Base-by-base conservation (phyloP, 2,888 invertebrate species). In the Pilophorus perplexus region DNA sequence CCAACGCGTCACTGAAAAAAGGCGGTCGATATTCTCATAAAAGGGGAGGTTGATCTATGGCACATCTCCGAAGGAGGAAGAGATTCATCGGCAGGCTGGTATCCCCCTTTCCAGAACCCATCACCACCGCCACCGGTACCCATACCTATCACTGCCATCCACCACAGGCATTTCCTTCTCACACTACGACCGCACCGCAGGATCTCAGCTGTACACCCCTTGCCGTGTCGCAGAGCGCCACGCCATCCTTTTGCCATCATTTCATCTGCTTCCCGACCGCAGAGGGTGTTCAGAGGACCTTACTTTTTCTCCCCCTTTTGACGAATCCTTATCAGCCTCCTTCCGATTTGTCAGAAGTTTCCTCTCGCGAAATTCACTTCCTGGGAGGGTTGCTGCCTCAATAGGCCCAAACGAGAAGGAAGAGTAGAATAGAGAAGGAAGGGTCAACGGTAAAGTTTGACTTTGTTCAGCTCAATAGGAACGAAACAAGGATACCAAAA, bases 1-100 rank as follows among this genome's bases (percentile, higher is more conserved):
- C 52, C 18, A 28, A 28, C 28, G 27, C 28, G 52, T 52, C 52
- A 23, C 2, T 20, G 50, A 27, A 16, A 50, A 28, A 28, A 52
- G 52, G 28, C 33, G 55, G 55, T 55, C 55, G 55, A 55, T 55
- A 55, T 55, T 33, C 55, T 37, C 23, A 37, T 55, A 55, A 55
- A 55, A 55, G 38, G 38, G 55, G 12, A 37, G 55, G 38, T 55
- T 55, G 55, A 55, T 55, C 55, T 55, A 55, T 55, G 55, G 55
- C 55, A 55, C 55, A 55, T 55, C 22, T 12, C 55, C 55, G 37
- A 5, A 14, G 16, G 42, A 55, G 23, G 23, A 55, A 55, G 37
- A 38, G 55, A 55, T 22, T 38, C 55, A 38, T 38, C 55, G 37
- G 37, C 38, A 38, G 55, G 55, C 38, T 55, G 55, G 20, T 55